Conservation (phyloP, 2,797 vertebrate species). For the Phoebastria nigripes region DNA sequence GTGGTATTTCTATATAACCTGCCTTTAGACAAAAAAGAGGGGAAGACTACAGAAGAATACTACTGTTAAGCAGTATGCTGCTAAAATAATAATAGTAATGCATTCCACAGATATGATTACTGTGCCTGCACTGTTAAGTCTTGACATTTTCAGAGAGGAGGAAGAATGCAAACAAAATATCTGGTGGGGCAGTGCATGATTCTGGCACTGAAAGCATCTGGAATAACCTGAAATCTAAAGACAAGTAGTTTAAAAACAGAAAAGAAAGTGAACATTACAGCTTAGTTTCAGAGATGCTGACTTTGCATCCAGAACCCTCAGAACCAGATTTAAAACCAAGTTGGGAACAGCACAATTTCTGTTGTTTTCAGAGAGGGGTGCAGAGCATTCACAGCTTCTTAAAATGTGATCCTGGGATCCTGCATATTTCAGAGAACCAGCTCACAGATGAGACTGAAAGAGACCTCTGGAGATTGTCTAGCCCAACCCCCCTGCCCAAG, state of each 20-base stretch:
- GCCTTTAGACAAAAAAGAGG: not conserved
- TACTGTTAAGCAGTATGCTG: not conserved
- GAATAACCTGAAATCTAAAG: not conserved
- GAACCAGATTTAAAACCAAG: not conserved
- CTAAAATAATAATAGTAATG: not conserved
- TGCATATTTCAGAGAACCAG: not conserved
- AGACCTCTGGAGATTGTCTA: not conserved
- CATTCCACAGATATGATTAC: not conserved
- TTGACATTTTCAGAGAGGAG: not conserved
- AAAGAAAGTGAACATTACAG: not conserved
- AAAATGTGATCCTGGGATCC: not conserved
- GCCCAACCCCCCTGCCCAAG: not conserved
- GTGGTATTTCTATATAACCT: not conserved
- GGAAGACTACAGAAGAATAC: not conserved
- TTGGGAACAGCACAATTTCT: not conserved
- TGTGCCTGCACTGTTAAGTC: not conserved
- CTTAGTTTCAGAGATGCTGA: not conserved
- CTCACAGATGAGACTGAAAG: accelerated
- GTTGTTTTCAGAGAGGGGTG: not conserved
- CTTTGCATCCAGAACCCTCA: not conserved
- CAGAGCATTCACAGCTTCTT: not conserved
- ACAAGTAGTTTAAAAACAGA: not conserved
- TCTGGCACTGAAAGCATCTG: not conserved
- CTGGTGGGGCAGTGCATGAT: not conserved
- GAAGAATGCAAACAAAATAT: not conserved